Evolutionary conservation across 2,113 vertebrate genomes (phyloP).

Genomic region (Dryoscopus gambensis): DNA sequence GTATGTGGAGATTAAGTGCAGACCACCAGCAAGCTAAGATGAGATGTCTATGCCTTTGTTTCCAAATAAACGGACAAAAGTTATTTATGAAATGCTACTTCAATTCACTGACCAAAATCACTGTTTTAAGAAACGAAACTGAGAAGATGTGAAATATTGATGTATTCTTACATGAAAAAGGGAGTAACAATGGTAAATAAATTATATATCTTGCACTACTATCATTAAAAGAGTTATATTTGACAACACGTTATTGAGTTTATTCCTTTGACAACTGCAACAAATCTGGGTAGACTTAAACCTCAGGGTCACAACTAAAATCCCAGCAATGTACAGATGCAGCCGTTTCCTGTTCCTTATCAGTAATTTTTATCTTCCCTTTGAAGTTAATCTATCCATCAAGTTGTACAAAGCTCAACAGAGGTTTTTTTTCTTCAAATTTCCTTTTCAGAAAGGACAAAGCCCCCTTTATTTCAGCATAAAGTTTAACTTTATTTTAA

Average conservation of each 20-base stretch:
- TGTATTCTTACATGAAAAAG: not conserved
- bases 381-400: not conserved
- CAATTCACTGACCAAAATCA: not conserved
- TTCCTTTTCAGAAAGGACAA: not conserved
- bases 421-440: not conserved
- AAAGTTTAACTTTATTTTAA: not conserved
- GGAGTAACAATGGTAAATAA: not conserved
- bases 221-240: not conserved
- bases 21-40: not conserved
- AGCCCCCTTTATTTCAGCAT: accelerated
- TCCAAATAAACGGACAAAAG: not conserved
- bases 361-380: not conserved
- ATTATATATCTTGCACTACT: not conserved
- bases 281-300: not conserved
- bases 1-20: not conserved
- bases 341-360: not conserved
- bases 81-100: not conserved
- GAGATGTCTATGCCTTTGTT: not conserved
- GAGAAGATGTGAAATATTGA: not conserved
- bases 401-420: not conserved
- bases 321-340: not conserved
- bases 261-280: not conserved
- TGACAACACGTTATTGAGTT: not conserved
- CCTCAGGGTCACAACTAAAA: not conserved
- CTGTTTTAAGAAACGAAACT: not conserved